Conservation (phyloP, 2,797 vertebrate genomes). For the Tokudaia muenninki region DNA sequence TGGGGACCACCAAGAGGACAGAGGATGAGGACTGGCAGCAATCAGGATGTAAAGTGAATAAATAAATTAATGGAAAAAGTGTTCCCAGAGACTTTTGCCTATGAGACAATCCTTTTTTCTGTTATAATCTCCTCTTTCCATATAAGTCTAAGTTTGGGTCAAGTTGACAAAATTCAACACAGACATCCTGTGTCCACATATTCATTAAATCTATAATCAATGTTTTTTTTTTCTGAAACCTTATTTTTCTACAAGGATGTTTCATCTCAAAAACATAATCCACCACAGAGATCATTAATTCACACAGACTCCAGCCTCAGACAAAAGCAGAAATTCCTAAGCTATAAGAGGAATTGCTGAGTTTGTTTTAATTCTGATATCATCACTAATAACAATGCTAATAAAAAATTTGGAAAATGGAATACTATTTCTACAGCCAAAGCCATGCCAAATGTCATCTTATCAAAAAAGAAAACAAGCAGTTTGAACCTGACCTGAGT, state of each 20-base stretch:
- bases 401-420: slow-evolving; percentile 22
- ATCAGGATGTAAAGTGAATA: too few relatives aligned
- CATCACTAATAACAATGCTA: neutral
- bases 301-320: slow-evolving; percentile 3
- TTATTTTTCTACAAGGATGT: too few relatives aligned
- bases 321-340: slow-evolving; percentile 36
- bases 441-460: neutral
- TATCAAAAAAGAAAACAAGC: neutral
- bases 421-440: slow-evolving; percentile 6
- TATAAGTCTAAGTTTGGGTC: neutral
- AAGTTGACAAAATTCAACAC: too few relatives aligned
- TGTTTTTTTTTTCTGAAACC: too few relatives aligned
- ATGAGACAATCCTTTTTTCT: neutral
- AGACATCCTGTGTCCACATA: too few relatives aligned
- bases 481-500: neutral
- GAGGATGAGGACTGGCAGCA: too few relatives aligned
- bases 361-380: slow-evolving; percentile 27
- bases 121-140: neutral
- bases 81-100: neutral
- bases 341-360: neutral
- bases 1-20: too few relatives aligned
- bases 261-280: neutral
- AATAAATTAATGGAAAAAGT: neutral
- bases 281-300: neutral
- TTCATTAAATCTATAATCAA: too few relatives aligned